These are phyloP conservation scores for Pteruthius melanotis DNA, from an alignment of 2,113 vertebrate genomes.

Conservation along the genomic window DNA sequence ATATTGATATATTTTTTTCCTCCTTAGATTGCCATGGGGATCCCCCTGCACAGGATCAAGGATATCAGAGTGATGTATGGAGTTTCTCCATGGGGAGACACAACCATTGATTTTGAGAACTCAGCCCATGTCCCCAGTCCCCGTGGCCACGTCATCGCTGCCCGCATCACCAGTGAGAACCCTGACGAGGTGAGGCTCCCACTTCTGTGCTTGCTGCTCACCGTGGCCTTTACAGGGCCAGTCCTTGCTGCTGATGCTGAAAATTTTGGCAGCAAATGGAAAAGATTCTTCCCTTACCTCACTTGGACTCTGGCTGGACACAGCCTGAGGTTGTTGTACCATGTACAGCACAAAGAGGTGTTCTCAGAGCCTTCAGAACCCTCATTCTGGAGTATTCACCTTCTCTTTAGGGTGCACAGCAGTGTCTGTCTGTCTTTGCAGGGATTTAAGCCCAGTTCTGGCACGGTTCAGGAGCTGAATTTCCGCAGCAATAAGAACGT, in stretches of 20 bases:
- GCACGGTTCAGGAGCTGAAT: constrained; percentile 97
- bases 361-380: background rate
- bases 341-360: background rate
- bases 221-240: background rate
- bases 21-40: constrained; percentile 93
- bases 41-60: constrained; percentile 95
- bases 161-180: constrained; percentile 98
- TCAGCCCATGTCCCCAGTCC: constrained; percentile 87
- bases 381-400: background rate
- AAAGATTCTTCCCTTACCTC: background rate
- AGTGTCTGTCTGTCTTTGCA: constrained; percentile 59
- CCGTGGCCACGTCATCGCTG: constrained; percentile 94
- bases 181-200: constrained; percentile 87
- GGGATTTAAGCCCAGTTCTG: constrained; percentile 98
- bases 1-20: no score
- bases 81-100: constrained; percentile 91
- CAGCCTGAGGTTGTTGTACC: background rate
- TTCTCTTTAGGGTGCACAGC: background rate
- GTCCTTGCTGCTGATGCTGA: background rate
- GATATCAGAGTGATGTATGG: constrained; percentile 96
- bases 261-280: background rate
- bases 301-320: background rate
- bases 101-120: constrained; percentile 89
- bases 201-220: fast-evolving
- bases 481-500: constrained; percentile 99